Base-by-base conservation (phyloP, 2,797 vertebrate species). In the Tapirus indicus region DNA sequence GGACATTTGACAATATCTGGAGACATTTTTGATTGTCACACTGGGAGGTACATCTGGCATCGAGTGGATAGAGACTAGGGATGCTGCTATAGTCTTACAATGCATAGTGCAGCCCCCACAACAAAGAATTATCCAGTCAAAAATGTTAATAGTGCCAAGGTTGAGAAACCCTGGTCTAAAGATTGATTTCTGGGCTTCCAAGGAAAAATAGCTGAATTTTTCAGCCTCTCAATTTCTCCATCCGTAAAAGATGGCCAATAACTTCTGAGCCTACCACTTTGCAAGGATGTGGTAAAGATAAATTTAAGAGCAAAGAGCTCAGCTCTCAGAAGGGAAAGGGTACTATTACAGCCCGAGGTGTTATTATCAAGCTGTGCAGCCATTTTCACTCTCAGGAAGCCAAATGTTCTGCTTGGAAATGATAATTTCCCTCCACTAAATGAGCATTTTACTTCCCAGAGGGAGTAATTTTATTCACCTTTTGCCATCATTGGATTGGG, bases 331-430 rank as follows among this genome's bases (percentile, higher is more conserved):
- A 86, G 68, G 56, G 72, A 94, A 93, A 97, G 84, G 79, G 79
- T 88, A 95, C 90, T 97, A 92, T 95, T 97, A 94, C 23, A 97
- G 90, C 96, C 96, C 0, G 7, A 95, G 91, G 88, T 91, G 87
- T 97, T 96, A 97, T 97, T 97, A 97, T 91, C 96, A 97, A 98
- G 96, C 96, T 97, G 93, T 90, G 90, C 85, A 35, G n/a, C 91
- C 86, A 95, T 93, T 96, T 97, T 90, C 47, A 79, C 29, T 96
- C 96, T 97, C 88, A 95, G 92, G 96, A 98, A 98, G 79, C 96
- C 97, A 98, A 98, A 96, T 97, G 94, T 96, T 97, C 96, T 94
- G 80, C 97, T 96, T 94, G 95, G 95, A 97, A 97, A 98, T 97
- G 94, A 97, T 97, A 87, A 98, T 97, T 97, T 97, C 90, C 90